Evolutionary conservation across 2,113 vertebrate genomes (phyloP).

Genomic region (Setophaga petechia): DNA sequence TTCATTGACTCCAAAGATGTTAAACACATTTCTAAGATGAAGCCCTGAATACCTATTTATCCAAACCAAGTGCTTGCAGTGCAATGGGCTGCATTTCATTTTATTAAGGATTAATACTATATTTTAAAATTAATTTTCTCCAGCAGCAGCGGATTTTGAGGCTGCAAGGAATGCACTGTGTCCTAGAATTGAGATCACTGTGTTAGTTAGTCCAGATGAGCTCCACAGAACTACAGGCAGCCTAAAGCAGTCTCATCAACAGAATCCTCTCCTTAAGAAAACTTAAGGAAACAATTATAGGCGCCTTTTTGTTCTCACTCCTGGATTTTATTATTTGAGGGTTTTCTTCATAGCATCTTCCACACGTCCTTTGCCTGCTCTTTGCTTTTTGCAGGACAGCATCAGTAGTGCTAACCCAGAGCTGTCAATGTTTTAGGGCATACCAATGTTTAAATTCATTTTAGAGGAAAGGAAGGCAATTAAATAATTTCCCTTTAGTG

Average conservation of each 20-base stretch:
- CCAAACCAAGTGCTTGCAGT: neutral
- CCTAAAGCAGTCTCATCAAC: neutral
- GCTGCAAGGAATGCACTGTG: neutral
- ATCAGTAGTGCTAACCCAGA: neutral
- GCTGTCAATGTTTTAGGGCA: neutral
- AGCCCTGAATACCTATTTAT: neutral
- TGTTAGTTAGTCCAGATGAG: neutral
- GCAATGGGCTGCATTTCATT: neutral
- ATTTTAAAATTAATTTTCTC: neutral
- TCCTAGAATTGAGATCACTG: neutral
- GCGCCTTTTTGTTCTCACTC: neutral
- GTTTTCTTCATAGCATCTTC: neutral
- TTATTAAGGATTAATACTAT: neutral
- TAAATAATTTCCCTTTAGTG: neutral
- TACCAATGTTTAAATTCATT: neutral
- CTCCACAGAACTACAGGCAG: neutral
- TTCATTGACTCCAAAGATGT: neutral
- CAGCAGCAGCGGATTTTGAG: neutral
- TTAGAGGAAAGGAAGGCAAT: neutral
- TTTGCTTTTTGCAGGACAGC: neutral
- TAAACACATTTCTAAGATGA: neutral
- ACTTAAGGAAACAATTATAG: neutral
- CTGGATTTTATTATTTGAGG: neutral
- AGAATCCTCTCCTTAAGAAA: neutral
- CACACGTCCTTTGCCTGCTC: neutral